phyloP scores from a whole-genome alignment of 30 jellyfish, hydroid and myxozoan genomes.

The Pelagia noctiluca region DNA sequence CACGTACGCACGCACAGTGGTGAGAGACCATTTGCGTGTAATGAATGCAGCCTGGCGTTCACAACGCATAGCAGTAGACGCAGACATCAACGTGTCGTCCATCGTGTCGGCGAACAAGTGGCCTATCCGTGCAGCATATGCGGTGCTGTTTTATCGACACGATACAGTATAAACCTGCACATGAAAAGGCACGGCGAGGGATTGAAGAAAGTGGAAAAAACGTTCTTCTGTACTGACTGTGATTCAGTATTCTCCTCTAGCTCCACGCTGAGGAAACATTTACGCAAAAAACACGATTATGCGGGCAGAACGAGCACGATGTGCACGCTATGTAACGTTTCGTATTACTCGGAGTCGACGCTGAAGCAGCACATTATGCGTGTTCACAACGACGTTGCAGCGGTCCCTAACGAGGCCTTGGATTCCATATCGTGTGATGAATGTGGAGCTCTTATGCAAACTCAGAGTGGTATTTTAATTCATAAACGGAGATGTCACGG shows the following conservation, averaged over 20 bases:
- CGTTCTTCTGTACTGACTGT: background rate
- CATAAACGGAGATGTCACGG: slow-evolving; percentile 13
- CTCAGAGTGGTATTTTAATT: background rate
- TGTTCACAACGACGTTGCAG: slow-evolving; percentile 11
- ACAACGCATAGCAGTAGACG: slow-evolving; percentile 53
- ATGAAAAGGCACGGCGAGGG: background rate
- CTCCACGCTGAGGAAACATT: background rate
- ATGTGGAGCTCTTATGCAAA: slow-evolving; percentile 35
- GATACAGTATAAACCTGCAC: background rate
- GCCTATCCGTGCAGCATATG: slow-evolving; percentile 13
- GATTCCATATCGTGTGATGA: slow-evolving; percentile 32
- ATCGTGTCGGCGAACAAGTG: slow-evolving; percentile 5
- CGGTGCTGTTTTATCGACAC: background rate
- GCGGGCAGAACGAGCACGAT: slow-evolving; percentile 1
- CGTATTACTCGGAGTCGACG: background rate
- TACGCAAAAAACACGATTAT: slow-evolving; percentile 4
- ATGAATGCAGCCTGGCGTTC: slow-evolving; percentile 16
- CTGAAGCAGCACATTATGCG: slow-evolving; percentile 13
- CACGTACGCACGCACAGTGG: slow-evolving; percentile 47
- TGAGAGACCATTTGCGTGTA: slow-evolving; percentile 37
- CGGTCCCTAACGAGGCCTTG: background rate
- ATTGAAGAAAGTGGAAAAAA: background rate
- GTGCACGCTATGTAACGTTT: slow-evolving; percentile 9
- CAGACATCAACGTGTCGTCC: slow-evolving; percentile 22
- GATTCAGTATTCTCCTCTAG: background rate